Base-by-base conservation (phyloP, 35 echinoderm and acorn worm species). In the Apostichopus californicus region DNA sequence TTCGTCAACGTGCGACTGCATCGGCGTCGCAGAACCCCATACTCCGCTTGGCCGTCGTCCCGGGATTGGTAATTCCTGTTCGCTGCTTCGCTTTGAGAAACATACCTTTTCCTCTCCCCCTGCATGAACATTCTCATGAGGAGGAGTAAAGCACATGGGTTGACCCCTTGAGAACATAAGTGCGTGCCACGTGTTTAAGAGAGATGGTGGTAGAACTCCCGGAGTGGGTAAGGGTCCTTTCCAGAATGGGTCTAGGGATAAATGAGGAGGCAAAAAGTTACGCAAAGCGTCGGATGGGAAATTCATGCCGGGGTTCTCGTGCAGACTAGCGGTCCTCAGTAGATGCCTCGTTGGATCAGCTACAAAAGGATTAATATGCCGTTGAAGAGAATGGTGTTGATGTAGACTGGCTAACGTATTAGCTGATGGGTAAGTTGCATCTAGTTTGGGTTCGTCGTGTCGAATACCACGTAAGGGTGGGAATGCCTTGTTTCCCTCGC, bases 141-240 rank as follows among this genome's bases (percentile, higher is more conserved):
- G 25, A 53, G 57, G 21, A 60, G 66, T 89, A 8, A 89, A 63
- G 68, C 86, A 89, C 71, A 79, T 22, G 54, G 77, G 89, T 28
- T 78, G 89, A 79, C 89, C 59, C 55, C 89, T 77, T 13, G 89
- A 54, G 26, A 91, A 91, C 89, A 91, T 91, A 2, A 91, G 79
- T 15, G 89, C 77, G 77, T 91, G 89, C 89, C 89, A 91, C 3
- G 89, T 59, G 46, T 56, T 91, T 17, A 91, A 15, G 15, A 91
- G 77, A 21, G 71, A 79, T n/a, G 89, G 89, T 6, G 89, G 89
- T 54, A 91, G 57, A 7, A 91, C 71, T n/a, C 72, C 54, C 6
- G 46, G 46, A 55, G 89, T 22, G 3, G 89, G 73, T 25, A 77
- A 21, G 5, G 89, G 71, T 22, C 77, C 72, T 17, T 91, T 91